These are phyloP conservation scores for Pristionchus entomophagus DNA, from an alignment of 2,888 invertebrate species.

Conservation along the genomic window DNA sequence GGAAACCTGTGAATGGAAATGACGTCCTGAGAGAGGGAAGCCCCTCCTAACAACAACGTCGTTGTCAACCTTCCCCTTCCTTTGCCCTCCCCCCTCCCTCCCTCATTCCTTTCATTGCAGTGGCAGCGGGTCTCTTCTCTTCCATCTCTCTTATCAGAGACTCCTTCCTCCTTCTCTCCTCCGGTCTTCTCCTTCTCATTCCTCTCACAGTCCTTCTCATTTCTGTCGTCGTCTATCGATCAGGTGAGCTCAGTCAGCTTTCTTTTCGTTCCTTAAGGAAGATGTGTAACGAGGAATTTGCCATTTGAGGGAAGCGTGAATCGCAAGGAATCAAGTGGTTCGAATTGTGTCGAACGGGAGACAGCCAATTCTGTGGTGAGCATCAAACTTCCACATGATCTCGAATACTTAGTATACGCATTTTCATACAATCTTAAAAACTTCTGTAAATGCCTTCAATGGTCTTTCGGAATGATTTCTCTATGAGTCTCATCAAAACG, in stretches of 20 bases:
- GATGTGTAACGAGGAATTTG: neutral
- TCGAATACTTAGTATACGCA: neutral
- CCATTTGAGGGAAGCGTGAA: constrained; percentile 64
- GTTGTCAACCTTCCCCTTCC: neutral
- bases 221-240: constrained; percentile 66
- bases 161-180: constrained; percentile 63
- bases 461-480: neutral
- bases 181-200: constrained; percentile 63
- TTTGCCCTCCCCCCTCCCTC: too few species aligned
- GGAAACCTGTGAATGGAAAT: constrained; percentile 4
- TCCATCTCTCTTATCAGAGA: constrained; percentile 61
- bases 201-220: constrained; percentile 66
- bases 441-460: neutral
- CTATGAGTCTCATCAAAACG: neutral
- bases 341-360: constrained; percentile 70
- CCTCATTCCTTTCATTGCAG: constrained; percentile 45
- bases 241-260: constrained; percentile 46
- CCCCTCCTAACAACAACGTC: neutral
- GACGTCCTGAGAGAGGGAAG: constrained; percentile 16
- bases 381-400: neutral
- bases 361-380: constrained; percentile 71
- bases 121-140: constrained; percentile 58
- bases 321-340: constrained; percentile 75
- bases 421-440: neutral
- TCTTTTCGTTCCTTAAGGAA: neutral